Percentiles rank a stretch among this genome's conserved stretches.
phyloP scores from a whole-genome alignment of 2,113 vertebrate genomes.

The Corythaeola cristata region DNA sequence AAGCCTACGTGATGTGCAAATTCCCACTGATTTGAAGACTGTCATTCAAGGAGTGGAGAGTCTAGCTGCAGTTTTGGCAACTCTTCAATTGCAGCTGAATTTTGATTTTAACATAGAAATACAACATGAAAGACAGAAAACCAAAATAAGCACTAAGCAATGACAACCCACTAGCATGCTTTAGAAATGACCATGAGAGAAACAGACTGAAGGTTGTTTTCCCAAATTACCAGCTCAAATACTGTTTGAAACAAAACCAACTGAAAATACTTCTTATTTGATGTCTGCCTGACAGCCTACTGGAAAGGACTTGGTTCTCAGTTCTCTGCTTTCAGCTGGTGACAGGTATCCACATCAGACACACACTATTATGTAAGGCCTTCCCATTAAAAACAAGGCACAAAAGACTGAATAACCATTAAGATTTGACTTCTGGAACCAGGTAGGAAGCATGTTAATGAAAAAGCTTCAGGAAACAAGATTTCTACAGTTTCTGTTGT shows the following conservation, averaged over 20 bases:
- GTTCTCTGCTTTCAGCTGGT: background rate
- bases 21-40: background rate
- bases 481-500: background rate
- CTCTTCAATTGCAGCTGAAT: background rate
- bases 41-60: background rate
- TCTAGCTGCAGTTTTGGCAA: background rate
- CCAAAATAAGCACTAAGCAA: background rate
- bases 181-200: background rate
- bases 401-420: background rate
- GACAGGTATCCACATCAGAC: background rate
- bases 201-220: background rate
- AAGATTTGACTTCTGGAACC: background rate
- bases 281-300: background rate
- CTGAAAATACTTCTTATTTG: background rate
- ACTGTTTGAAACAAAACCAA: background rate
- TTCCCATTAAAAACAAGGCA: background rate
- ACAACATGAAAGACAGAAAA: background rate
- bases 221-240: background rate
- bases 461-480: background rate
- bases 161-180: rapidly evolving
- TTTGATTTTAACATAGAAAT: background rate
- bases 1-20: background rate
- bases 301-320: background rate
- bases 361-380: background rate
- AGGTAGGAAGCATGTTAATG: background rate